phyloP scores from a whole-genome alignment of 2,888 invertebrate species.

The Drosophila suboccidentalis region DNA sequence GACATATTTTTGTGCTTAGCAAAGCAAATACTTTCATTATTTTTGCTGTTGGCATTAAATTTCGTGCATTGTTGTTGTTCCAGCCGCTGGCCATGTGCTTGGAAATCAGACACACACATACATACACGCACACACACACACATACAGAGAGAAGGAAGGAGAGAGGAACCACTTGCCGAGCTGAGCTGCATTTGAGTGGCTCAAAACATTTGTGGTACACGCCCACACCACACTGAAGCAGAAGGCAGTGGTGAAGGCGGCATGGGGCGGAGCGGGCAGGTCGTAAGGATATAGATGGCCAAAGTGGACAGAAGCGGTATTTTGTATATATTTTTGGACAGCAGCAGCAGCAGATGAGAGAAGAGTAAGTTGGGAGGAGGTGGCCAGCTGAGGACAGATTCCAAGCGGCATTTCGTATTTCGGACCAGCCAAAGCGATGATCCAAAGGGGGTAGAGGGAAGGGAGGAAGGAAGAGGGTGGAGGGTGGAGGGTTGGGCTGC shows the following conservation, averaged over 20 bases:
- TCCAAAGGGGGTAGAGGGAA: not conserved
- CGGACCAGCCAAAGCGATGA: constrained; percentile 31
- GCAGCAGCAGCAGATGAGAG: not conserved
- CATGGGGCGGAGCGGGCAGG: not conserved
- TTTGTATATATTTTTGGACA: constrained; percentile 22
- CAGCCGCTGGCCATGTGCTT: constrained; percentile 58
- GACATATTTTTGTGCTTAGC: constrained; percentile 83
- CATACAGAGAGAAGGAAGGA: not conserved
- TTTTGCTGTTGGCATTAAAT: constrained; percentile 82
- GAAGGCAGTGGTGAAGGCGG: not conserved
- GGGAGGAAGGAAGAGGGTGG: not conserved
- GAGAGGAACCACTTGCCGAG: constrained; percentile 56
- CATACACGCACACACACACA: constrained; percentile 15
- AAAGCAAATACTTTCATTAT: constrained; percentile 83
- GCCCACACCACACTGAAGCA: constrained; percentile 48
- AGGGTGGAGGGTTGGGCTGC: constrained; percentile 4
- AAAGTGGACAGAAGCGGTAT: constrained; percentile 50
- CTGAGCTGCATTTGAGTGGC: constrained; percentile 78
- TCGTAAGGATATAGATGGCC: constrained; percentile 27
- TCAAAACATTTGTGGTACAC: constrained; percentile 76
- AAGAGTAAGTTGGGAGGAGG: too few species aligned
- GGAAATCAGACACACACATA: constrained; percentile 40
- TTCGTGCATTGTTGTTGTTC: constrained; percentile 69
- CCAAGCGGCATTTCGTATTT: constrained; percentile 46
- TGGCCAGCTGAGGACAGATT: constrained; percentile 19